phyloP scores from a whole-genome alignment of 2,888 invertebrate species.

The Acronicta leporina region DNA sequence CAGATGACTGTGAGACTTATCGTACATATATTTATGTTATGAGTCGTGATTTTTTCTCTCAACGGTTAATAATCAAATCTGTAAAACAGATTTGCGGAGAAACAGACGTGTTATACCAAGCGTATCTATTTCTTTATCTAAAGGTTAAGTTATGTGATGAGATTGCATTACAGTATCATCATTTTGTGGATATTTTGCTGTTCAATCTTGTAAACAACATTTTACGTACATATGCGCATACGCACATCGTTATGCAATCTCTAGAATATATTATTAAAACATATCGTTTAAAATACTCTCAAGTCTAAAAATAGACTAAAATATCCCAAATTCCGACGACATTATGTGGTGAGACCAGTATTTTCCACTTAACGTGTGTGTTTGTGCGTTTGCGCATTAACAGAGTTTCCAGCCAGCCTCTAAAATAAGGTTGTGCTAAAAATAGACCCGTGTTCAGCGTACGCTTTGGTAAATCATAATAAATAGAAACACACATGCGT shows the following conservation, averaged over 20 bases:
- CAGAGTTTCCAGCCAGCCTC: constrained; percentile 63
- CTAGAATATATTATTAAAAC: constrained; percentile 43
- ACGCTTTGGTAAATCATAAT: constrained; percentile 73
- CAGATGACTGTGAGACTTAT: too few species aligned
- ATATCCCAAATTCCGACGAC: constrained; percentile 46
- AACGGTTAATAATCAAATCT: too few species aligned
- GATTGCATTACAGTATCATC: not conserved
- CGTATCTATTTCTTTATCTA: too few species aligned
- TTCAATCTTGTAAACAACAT: constrained; percentile 20
- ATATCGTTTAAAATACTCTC: constrained; percentile 45
- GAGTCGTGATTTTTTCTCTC: too few species aligned
- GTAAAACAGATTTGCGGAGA: too few species aligned
- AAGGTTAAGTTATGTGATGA: too few species aligned
- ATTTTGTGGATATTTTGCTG: constrained; percentile 2
- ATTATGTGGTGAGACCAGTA: constrained; percentile 42
- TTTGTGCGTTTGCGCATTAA: constrained; percentile 56
- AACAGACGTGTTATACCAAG: too few species aligned
- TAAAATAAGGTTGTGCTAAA: constrained; percentile 76
- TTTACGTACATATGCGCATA: constrained; percentile 4
- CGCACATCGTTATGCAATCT: constrained; percentile 38
- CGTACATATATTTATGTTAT: too few species aligned
- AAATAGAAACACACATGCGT: constrained; percentile 70
- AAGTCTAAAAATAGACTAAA: constrained; percentile 36
- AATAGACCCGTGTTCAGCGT: constrained; percentile 67
- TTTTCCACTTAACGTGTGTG: constrained; percentile 50